Evolutionary conservation across 2,113 vertebrate genomes (phyloP).

Genomic region (Aspidoscelis tigris): DNA sequence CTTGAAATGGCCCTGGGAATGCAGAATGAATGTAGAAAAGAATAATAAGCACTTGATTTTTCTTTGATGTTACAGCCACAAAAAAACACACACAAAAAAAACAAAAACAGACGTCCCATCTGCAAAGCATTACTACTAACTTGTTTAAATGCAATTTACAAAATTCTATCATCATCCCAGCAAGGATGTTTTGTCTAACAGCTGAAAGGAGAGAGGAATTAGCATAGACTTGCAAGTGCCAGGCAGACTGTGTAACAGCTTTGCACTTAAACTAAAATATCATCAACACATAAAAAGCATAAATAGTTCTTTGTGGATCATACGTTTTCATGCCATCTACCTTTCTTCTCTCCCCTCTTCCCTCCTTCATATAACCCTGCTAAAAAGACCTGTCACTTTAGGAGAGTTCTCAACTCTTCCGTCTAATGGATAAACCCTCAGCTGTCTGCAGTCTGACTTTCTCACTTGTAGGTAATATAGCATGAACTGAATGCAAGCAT

Average conservation of each 20-base stretch:
- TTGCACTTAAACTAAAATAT: conserved; percentile 1
- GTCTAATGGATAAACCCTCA: neutral
- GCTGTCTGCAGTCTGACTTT: neutral
- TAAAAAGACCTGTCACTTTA: neutral
- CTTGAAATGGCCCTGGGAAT: too few species aligned
- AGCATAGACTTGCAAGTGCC: rapidly evolving
- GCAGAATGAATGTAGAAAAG: too few species aligned
- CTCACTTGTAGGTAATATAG: neutral
- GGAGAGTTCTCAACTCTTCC: neutral
- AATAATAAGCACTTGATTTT: too few species aligned
- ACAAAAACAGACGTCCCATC: neutral
- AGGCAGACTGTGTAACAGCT: neutral
- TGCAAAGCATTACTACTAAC: neutral
- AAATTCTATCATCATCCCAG: conserved; percentile 34
- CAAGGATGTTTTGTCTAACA: conserved; percentile 22
- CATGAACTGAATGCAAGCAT: neutral
- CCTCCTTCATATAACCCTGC: neutral
- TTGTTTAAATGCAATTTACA: conserved; percentile 15
- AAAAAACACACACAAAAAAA: too few species aligned
- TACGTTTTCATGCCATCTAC: too few species aligned
- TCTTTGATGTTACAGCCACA: too few species aligned
- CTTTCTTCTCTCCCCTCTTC: neutral
- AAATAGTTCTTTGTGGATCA: conserved; percentile 12
- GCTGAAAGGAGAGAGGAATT: conserved; percentile 9
- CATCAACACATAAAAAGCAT: conserved; percentile 15